Conservation (phyloP, 2,113 vertebrate species). For the Turdus rufiventris region DNA sequence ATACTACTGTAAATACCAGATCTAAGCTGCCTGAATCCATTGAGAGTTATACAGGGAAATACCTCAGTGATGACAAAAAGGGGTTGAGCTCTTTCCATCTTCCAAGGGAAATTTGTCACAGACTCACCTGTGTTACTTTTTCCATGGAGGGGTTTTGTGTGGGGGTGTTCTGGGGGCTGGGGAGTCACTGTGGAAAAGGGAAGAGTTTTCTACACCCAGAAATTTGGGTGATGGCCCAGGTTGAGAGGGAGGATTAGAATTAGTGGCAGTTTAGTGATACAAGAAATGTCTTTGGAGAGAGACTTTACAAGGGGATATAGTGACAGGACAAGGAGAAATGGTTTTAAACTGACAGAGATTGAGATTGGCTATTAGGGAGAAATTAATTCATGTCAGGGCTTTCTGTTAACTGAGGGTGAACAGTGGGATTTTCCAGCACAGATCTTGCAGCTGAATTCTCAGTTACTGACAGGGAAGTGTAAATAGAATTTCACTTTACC, state of each 20-base stretch:
- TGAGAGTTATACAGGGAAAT: neutral
- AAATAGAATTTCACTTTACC: neutral
- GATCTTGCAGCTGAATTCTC: neutral
- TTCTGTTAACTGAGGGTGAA: neutral
- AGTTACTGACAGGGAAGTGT: neutral
- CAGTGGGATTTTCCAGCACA: neutral
- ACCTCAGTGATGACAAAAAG: neutral
- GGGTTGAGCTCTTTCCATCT: neutral
- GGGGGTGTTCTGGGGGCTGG: neutral
- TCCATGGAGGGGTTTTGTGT: accelerated
- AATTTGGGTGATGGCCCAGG: neutral
- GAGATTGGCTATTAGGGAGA: neutral
- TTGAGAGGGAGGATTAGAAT: neutral
- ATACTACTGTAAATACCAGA: neutral
- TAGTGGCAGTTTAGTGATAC: neutral
- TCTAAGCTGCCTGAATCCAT: neutral
- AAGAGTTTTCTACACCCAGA: neutral
- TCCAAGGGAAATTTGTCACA: neutral
- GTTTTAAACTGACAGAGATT: neutral
- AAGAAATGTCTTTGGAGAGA: neutral
- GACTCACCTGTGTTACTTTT: neutral
- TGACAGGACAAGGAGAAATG: neutral
- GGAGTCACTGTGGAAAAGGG: neutral
- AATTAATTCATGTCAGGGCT: neutral
- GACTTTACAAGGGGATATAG: neutral